Evolutionary conservation across 2,888 invertebrate species (phyloP).

Genomic region (Epinotia demarniana): DNA sequence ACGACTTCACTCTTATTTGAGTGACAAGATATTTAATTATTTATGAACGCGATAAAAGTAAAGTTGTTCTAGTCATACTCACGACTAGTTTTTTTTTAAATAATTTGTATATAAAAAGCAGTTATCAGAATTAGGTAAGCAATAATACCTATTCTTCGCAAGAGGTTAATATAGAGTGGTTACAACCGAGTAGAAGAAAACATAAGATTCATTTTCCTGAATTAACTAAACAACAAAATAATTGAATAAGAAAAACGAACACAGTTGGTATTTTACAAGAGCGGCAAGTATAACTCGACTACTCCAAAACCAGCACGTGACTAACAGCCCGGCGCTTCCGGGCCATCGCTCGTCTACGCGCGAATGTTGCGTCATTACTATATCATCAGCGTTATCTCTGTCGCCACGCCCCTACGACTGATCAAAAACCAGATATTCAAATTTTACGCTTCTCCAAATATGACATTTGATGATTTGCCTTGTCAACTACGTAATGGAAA

Average conservation of each 20-base stretch:
- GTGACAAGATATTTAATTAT: too few relatives aligned
- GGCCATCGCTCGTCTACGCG: constrained; percentile 22
- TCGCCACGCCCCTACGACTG: constrained; percentile 35
- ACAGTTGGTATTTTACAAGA: background rate
- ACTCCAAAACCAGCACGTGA: constrained; percentile 34
- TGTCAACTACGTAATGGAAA: constrained; percentile 46
- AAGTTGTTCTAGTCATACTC: too few relatives aligned
- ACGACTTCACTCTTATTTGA: too few relatives aligned
- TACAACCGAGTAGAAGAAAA: too few relatives aligned
- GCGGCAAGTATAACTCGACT: constrained; percentile 28
- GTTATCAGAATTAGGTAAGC: too few relatives aligned
- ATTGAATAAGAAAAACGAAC: background rate
- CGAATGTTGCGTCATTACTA: constrained; percentile 42
- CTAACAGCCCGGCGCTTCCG: constrained; percentile 36
- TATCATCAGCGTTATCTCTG: constrained; percentile 29
- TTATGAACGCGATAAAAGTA: too few relatives aligned
- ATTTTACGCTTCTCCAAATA: constrained; percentile 39
- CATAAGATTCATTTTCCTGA: too few relatives aligned
- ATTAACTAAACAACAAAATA: too few relatives aligned
- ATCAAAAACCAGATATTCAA: constrained; percentile 44
- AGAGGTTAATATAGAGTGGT: too few relatives aligned
- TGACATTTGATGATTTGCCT: constrained; percentile 27
- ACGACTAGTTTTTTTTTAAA: too few relatives aligned
- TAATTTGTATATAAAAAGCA: too few relatives aligned
- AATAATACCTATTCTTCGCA: too few relatives aligned